These are phyloP conservation scores for Troides helena DNA, from an alignment of 2,888 invertebrate genomes.

Conservation along the genomic window DNA sequence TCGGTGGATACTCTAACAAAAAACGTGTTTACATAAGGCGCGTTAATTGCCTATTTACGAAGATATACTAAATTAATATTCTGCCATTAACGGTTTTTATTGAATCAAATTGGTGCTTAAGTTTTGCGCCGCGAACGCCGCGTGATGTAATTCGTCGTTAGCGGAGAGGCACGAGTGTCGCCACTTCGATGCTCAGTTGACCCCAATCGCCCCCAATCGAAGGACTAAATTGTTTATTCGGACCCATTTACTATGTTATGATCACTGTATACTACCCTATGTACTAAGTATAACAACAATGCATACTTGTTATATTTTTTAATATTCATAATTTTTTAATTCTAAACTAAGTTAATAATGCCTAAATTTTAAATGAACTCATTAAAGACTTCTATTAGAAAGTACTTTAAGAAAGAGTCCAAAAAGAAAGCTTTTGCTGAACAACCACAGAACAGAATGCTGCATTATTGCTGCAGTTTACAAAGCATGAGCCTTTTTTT, in stretches of 20 bases:
- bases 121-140: slow-evolving; percentile 51
- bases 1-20: too few species aligned
- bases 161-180: slow-evolving; percentile 48
- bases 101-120: slow-evolving; percentile 60
- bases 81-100: slow-evolving; percentile 43
- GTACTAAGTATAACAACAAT: background rate
- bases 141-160: slow-evolving; percentile 61
- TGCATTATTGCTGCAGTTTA: too few species aligned
- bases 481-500: too few species aligned
- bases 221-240: slow-evolving; percentile 74
- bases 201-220: slow-evolving; percentile 78
- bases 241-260: slow-evolving; percentile 46
- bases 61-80: slow-evolving; percentile 19
- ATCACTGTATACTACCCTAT: background rate
- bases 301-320: background rate
- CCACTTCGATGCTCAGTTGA: slow-evolving; percentile 72
- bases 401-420: too few species aligned
- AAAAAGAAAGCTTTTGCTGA: too few species aligned
- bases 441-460: too few species aligned
- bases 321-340: too few species aligned
- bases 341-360: too few species aligned
- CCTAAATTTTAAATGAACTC: too few species aligned
- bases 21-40: background rate
- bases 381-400: too few species aligned
- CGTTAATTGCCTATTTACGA: background rate